Conservation (phyloP, 2,888 invertebrate genomes). For the Amaurobius ferox region DNA sequence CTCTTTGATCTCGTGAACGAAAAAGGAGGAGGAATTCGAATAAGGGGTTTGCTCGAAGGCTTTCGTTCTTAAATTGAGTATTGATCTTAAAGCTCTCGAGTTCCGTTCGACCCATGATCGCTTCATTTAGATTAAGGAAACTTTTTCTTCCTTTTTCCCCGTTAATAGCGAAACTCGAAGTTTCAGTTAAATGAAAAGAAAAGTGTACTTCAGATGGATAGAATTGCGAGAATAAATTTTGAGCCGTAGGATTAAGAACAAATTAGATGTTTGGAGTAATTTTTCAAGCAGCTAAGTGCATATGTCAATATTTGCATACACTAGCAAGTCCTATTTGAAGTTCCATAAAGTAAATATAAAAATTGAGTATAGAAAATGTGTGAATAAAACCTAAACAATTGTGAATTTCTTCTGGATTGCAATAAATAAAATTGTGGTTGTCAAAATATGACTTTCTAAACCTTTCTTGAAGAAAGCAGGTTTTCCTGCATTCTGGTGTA, state of each 20-base stretch:
- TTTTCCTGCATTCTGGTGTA: no score
- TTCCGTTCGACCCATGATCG: slow-evolving; percentile 53
- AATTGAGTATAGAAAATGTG: no score
- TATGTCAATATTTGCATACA: no score
- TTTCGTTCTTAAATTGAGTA: slow-evolving; percentile 67
- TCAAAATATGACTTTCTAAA: no score
- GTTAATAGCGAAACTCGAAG: slow-evolving; percentile 44
- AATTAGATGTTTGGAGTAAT: no score
- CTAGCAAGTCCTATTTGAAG: no score
- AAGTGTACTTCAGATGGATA: slow-evolving; percentile 32
- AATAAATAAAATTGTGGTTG: no score
- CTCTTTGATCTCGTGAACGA: background rate
- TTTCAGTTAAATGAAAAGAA: slow-evolving; percentile 40
- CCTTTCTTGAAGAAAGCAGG: no score
- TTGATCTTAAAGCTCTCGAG: slow-evolving; percentile 64
- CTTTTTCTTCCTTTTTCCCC: slow-evolving; percentile 36
- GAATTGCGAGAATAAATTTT: background rate
- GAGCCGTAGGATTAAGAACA: background rate
- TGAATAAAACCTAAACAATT: no score
- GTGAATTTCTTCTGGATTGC: no score
- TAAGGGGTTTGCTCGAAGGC: background rate
- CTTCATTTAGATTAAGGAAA: slow-evolving; percentile 72
- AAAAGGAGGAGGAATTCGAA: slow-evolving; percentile 4
- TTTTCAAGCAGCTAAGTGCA: no score
- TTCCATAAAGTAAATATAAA: no score